Evolutionary conservation across 2,888 invertebrate genomes (phyloP), one percentile per base, ranked within the genome.

Genomic region (Magallana nippona): DNA sequence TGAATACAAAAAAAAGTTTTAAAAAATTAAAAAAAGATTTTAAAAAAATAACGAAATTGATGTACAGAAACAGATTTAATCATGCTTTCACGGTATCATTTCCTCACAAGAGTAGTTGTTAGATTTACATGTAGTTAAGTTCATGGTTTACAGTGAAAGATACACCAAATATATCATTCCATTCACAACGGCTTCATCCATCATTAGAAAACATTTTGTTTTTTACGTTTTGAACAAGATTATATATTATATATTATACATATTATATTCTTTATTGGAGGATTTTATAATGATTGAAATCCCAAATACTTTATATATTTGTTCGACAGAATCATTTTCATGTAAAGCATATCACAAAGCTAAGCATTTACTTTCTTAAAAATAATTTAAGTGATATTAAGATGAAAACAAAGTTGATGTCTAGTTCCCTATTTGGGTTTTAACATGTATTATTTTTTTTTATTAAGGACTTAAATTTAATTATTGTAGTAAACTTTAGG

Each of bases 41-140:
- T n/a, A 79, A n/a, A 80, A 82, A 58, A 77, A 80, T n/a, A 32
- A 78, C 13, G 56, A 57, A 77, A 77, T 22, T 27, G 22, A 71
- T 58, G 55, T 13, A 1, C 60, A 60, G n/a, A 60, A n/a, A 32
- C 44, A 22, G 71, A 55, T 55, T 81, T 32, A 78, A 78, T 19
- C 78, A 63, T 63, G 63, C 63, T 15, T 13, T 63, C 63, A 63
- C 63, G 27, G 27, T 27, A 63, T 63, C 63, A 63, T 63, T 63
- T 22, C 13, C 63, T 32, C 63, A 32, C 63, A 19, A 63, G 13
- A 27, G 63, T 63, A 63, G 63, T 63, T 63, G 63, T 63, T 63
- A 27, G 60, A 44, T 44, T 5, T 44, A 60, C 22, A 13, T 63
- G 63, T 63, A 63, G 63, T 15, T 2, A 63, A 22, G 11, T 63